These are phyloP conservation scores for Mus caroli DNA, from an alignment of 2,797 vertebrate species.

Conservation along the genomic window DNA sequence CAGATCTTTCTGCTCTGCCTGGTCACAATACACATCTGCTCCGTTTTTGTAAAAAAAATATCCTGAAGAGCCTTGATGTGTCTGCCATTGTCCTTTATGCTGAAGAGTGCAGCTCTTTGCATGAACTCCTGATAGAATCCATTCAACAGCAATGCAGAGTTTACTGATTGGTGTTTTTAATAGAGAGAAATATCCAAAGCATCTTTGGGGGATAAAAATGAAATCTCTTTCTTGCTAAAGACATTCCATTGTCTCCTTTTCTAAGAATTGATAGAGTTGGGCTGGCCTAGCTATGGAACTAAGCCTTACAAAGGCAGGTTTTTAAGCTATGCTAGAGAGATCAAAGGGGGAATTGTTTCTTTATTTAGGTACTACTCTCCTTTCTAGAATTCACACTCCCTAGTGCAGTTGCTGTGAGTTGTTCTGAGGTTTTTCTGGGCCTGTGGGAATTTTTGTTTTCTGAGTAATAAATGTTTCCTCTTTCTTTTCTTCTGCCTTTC, in stretches of 20 bases:
- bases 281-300: not conserved
- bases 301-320: not conserved
- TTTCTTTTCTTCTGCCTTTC: not conserved
- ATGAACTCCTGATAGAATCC: not conserved
- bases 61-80: not conserved
- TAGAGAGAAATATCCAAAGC: not conserved
- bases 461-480: not conserved
- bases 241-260: too few relatives aligned
- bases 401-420: not conserved
- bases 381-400: not conserved
- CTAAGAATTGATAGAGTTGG: not conserved
- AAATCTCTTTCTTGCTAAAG: not conserved
- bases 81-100: not conserved
- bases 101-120: not conserved
- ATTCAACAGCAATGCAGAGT: not conserved
- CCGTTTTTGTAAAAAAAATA: slow-evolving; percentile 38
- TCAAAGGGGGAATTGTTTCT: not conserved
- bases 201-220: not conserved
- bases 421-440: not conserved
- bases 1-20: slow-evolving; percentile 9
- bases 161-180: not conserved
- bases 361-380: not conserved
- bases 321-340: not conserved
- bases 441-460: not conserved
- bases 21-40: slow-evolving; percentile 27